Evolutionary conservation across 2,888 invertebrate genomes (phyloP).

Genomic region (Leptinotarsa juncta): DNA sequence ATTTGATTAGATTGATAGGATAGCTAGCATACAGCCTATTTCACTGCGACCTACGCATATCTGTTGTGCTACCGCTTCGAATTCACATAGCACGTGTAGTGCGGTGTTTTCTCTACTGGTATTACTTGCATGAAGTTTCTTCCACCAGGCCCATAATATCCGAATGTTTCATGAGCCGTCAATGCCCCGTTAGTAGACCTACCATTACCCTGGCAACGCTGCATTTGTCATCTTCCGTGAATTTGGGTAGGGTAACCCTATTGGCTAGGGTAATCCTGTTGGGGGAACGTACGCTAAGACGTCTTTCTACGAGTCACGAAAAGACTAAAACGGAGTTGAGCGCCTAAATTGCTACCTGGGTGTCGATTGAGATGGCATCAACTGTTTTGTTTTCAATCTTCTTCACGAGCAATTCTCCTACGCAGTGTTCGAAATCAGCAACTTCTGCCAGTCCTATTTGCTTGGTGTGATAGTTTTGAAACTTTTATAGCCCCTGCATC

Average conservation of each 20-base stretch:
- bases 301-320: too few species aligned
- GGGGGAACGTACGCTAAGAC: too few species aligned
- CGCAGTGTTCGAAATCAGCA: background rate
- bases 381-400: background rate
- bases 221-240: background rate
- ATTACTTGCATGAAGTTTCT: too few species aligned
- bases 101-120: too few species aligned
- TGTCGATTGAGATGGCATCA: background rate
- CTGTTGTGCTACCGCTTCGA: background rate
- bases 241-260: background rate
- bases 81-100: background rate
- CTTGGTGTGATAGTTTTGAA: too few species aligned
- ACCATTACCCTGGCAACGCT: background rate
- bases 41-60: background rate
- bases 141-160: background rate
- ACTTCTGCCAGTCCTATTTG: background rate
- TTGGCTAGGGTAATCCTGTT: background rate
- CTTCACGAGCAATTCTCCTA: background rate
- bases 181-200: background rate
- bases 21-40: background rate
- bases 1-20: background rate
- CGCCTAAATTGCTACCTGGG: background rate
- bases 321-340: too few species aligned
- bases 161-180: background rate
- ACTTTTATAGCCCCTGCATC: too few species aligned